Evolutionary conservation across 2,113 vertebrate species (phyloP).

Genomic region (Podarcis raffonei): DNA sequence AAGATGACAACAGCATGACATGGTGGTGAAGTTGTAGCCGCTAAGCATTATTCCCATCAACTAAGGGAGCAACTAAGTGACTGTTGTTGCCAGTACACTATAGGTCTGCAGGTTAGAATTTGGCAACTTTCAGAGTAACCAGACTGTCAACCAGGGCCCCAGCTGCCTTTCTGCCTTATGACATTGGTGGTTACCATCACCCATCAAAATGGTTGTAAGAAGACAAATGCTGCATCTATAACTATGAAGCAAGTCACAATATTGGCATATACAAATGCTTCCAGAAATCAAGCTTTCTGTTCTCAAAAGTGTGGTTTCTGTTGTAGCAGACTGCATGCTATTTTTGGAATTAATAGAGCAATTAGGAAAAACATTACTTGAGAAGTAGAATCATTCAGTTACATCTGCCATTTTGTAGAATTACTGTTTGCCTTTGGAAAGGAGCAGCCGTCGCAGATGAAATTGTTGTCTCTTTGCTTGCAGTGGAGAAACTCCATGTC

Average conservation of each 20-base stretch:
- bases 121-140: neutral
- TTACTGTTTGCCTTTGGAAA: neutral
- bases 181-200: neutral
- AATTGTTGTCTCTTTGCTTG: too few species aligned
- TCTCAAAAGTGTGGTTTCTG: neutral
- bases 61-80: neutral
- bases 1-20: neutral
- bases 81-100: neutral
- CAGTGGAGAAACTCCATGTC: neutral
- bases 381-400: neutral
- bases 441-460: neutral
- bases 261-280: neutral
- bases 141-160: neutral
- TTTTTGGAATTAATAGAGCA: neutral
- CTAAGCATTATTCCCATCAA: neutral
- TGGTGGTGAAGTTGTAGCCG: too few species aligned
- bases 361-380: neutral
- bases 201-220: neutral
- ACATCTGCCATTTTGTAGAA: neutral
- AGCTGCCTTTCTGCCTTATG: neutral
- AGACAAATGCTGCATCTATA: neutral
- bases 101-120: neutral
- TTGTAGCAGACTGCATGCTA: too few species aligned
- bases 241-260: neutral
- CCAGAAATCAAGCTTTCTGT: neutral